Percentiles rank a stretch among this genome's conserved stretches.
These are phyloP conservation scores for Zaprionus camerounensis DNA, from an alignment of 1,140 invertebrate genomes.

Conservation along the genomic window DNA sequence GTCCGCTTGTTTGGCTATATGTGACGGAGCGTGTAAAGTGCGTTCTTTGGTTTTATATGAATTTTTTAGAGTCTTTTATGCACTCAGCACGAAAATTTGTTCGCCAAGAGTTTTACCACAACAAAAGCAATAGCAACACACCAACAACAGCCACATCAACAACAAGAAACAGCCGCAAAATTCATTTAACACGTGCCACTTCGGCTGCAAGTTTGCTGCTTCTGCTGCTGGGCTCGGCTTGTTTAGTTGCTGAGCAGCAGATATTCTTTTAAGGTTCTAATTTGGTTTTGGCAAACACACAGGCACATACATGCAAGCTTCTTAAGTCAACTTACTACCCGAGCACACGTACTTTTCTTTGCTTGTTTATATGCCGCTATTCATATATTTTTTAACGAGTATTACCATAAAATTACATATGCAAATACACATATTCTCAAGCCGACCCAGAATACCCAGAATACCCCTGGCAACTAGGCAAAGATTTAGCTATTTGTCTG, in stretches of 20 bases:
- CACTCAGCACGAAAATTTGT: constrained; percentile 80
- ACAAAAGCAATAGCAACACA: constrained; percentile 38
- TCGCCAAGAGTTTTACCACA: constrained; percentile 72
- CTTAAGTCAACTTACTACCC: constrained; percentile 57
- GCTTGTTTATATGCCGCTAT: constrained; percentile 62
- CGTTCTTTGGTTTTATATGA: constrained; percentile 82
- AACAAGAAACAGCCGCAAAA: constrained; percentile 42
- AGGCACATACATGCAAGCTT: constrained; percentile 29
- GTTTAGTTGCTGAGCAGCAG: constrained; percentile 16
- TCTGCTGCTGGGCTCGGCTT: background rate
- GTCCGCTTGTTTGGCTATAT: constrained; percentile 14
- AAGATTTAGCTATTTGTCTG: constrained; percentile 80
- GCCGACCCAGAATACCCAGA: constrained; percentile 21
- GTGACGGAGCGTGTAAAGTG: constrained; percentile 73
- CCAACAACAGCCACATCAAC: constrained; percentile 47
- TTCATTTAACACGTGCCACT: constrained; percentile 58
- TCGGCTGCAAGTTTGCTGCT: constrained; percentile 17
- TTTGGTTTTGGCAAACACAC: constrained; percentile 54
- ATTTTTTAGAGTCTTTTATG: constrained; percentile 82
- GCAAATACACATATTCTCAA: constrained; percentile 73
- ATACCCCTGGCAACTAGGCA: constrained; percentile 29
- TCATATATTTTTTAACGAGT: constrained; percentile 73
- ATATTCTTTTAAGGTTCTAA: constrained; percentile 61
- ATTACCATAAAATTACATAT: constrained; percentile 82
- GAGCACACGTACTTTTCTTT: constrained; percentile 54